Conservation (phyloP, 2,888 invertebrate genomes). For the Mongoloraphidia duomilia region DNA sequence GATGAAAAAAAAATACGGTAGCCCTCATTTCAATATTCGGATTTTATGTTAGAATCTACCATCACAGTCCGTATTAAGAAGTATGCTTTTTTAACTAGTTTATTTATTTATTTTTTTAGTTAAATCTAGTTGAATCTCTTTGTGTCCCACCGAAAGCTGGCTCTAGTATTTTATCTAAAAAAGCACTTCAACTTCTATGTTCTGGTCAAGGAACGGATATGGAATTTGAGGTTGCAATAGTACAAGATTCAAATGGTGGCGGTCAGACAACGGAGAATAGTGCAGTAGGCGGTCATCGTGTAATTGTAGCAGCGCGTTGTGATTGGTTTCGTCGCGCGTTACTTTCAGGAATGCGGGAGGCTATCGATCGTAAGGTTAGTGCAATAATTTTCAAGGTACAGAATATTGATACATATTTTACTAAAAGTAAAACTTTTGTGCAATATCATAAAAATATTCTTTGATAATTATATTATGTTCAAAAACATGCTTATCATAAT, state of each 20-base stretch:
- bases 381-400: neutral
- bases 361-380: conserved; percentile 42
- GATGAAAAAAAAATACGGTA: no score
- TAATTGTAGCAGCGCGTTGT: conserved; percentile 50
- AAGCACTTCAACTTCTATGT: conserved; percentile 39
- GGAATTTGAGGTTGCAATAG: conserved; percentile 41
- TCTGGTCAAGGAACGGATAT: conserved; percentile 43
- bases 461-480: no score
- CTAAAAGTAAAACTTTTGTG: no score
- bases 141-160: conserved; percentile 41
- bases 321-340: conserved; percentile 56
- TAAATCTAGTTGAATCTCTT: conserved; percentile 44
- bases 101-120: conserved; percentile 25
- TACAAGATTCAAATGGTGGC: neutral
- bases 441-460: no score
- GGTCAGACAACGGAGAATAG: neutral
- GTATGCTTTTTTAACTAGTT: neutral
- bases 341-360: conserved; percentile 55
- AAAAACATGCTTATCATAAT: no score
- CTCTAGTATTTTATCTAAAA: conserved; percentile 40
- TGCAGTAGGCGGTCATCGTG: conserved; percentile 41
- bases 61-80: no score
- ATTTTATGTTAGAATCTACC: no score
- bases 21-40: no score
- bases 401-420: no score